Evolutionary conservation across 1,140 invertebrate genomes (phyloP).

Genomic region (Habropoda laboriosa): DNA sequence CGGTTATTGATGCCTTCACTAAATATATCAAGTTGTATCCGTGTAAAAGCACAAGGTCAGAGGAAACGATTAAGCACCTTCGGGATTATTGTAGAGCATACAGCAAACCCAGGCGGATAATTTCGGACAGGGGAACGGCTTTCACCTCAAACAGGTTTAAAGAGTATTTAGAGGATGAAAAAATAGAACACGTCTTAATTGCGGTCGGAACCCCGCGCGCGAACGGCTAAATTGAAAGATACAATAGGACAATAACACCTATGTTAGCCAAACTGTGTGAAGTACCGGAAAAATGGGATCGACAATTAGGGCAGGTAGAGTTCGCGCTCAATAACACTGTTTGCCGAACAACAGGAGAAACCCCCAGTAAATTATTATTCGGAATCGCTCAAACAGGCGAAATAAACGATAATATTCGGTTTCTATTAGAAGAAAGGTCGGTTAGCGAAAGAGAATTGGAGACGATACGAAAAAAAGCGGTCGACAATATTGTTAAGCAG

Average conservation of each 20-base stretch:
- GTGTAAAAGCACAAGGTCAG: background rate
- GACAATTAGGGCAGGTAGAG: background rate
- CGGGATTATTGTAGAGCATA: background rate
- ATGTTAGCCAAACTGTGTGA: slow-evolving; percentile 11
- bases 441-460: background rate
- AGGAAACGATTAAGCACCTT: background rate
- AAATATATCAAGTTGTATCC: slow-evolving; percentile 5
- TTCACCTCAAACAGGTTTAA: background rate
- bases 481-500: background rate
- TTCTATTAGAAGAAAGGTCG: background rate
- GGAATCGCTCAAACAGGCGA: background rate
- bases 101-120: background rate
- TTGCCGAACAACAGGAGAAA: background rate
- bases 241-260: background rate
- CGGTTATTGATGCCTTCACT: background rate
- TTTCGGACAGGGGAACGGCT: background rate
- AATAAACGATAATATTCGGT: background rate
- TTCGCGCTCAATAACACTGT: background rate
- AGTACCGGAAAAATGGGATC: background rate
- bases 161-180: background rate
- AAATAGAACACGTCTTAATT: background rate
- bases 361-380: background rate
- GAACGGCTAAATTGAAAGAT: slow-evolving; percentile 1
- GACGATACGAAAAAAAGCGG: background rate
- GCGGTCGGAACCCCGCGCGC: background rate